These are phyloP conservation scores for Macaria liturata DNA, from an alignment of 2,888 invertebrate species.

Conservation along the genomic window DNA sequence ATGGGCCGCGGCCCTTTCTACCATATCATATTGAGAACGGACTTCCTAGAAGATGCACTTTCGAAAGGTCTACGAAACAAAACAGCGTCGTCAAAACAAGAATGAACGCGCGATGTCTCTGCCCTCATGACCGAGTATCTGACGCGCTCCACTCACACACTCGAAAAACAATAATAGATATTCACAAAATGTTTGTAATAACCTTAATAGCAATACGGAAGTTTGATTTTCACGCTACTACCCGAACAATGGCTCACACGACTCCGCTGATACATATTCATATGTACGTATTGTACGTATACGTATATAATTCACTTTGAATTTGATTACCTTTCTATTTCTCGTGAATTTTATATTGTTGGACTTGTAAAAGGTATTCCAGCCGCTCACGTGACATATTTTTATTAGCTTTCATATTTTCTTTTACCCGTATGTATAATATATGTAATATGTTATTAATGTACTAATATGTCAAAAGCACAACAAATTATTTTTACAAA, in stretches of 20 bases:
- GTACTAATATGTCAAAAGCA: too few relatives aligned
- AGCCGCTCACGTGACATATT: too few relatives aligned
- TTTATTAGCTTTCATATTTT: too few relatives aligned
- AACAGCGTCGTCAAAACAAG: not conserved
- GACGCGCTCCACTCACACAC: slow-evolving; percentile 19
- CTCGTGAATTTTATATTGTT: slow-evolving; percentile 46
- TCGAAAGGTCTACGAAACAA: not conserved
- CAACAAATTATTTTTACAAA: too few relatives aligned
- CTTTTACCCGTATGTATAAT: too few relatives aligned
- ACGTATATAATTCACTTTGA: slow-evolving; percentile 46
- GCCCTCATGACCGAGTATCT: slow-evolving; percentile 33
- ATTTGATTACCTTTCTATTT: slow-evolving; percentile 59
- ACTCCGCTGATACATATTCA: slow-evolving; percentile 39
- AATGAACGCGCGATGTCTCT: slow-evolving; percentile 9
- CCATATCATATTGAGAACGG: not conserved
- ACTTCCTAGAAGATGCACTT: not conserved
- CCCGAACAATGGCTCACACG: slow-evolving; percentile 58
- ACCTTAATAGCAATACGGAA: slow-evolving; percentile 59
- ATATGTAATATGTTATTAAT: too few relatives aligned
- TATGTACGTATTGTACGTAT: slow-evolving; percentile 7
- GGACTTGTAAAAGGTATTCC: too few relatives aligned
- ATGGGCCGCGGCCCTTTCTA: not conserved
- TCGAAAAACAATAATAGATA: slow-evolving; percentile 51
- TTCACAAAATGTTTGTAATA: slow-evolving; percentile 56
- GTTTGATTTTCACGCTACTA: slow-evolving; percentile 65